Evolutionary conservation across 2,888 invertebrate genomes (phyloP), one percentile per base, ranked within the genome.

Genomic region (Syritta pipiens): DNA sequence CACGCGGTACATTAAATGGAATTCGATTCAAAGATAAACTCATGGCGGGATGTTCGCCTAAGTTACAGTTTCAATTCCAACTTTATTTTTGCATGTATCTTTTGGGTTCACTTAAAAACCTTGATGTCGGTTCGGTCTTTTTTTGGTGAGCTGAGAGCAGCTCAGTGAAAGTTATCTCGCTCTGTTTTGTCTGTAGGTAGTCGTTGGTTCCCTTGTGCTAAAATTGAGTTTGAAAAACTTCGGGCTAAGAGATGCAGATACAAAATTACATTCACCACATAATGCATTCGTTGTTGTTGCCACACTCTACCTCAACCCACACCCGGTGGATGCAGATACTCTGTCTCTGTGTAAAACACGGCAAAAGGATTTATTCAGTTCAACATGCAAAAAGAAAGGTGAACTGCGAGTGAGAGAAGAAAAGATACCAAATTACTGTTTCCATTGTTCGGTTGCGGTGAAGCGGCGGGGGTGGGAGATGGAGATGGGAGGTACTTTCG

Each of bases 21-120:
- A 76, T 76, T 69, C 75, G 69, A 76, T 76, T 62, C 55, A 68
- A 68, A 63, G 75, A 55, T 62, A 76, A 69, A 69, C 57, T 55
- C 30, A 32, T 37, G 55, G 12, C 32, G 46, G 68, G 53, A 68
- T 62, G 62, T 68, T 68, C 20, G 60, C n/a, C 44, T 59, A 48
- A 65, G 72, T 65, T 75, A 48, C 69, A 76, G 42, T 68, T 40
- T 28, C n/a, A n/a, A n/a, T n/a, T n/a, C n/a, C n/a, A n/a, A n/a
- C n/a, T n/a, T n/a, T n/a, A n/a, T n/a, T n/a, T n/a, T n/a, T n/a
- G n/a, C n/a, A n/a, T n/a, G n/a, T n/a, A n/a, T n/a, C n/a, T n/a
- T n/a, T n/a, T n/a, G n/a, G n/a, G n/a, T n/a, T n/a, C n/a, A n/a
- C n/a, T n/a, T 35, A 35, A 35, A 72, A 65, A 67, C 14, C 9